phyloP scores from a whole-genome alignment of 2,888 invertebrate genomes.

The Eugnorisma glareosa region DNA sequence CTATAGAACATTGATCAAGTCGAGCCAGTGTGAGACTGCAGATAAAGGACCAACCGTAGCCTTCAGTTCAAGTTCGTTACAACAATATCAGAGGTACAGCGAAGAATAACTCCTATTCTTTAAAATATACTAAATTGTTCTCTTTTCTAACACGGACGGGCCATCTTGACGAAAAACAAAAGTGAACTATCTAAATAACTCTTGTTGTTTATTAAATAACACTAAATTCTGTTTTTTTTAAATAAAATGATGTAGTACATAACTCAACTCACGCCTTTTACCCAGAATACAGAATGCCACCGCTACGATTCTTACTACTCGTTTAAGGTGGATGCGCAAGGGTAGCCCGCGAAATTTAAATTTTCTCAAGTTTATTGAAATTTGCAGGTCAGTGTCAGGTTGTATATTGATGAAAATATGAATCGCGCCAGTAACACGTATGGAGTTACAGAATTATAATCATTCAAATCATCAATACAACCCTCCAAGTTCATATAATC shows the following conservation, averaged over 20 bases:
- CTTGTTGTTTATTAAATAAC: constrained; percentile 27
- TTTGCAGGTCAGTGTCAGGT: no score
- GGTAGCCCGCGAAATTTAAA: no score
- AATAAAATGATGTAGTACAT: neutral
- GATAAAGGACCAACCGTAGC: constrained; percentile 3
- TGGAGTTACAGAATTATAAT: no score
- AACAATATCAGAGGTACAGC: constrained; percentile 40
- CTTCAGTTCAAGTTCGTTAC: constrained; percentile 13
- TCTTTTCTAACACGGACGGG: constrained; percentile 47
- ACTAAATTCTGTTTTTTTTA: constrained; percentile 1
- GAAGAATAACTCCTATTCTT: constrained; percentile 29
- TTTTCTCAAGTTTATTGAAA: no score
- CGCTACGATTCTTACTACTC: neutral
- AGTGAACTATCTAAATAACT: constrained; percentile 26
- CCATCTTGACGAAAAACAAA: constrained; percentile 40
- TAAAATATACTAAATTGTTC: constrained; percentile 37
- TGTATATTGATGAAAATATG: no score
- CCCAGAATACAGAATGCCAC: neutral
- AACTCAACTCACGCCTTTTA: neutral
- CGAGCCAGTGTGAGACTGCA: neutral
- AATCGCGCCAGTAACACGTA: no score
- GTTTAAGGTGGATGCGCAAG: no score
- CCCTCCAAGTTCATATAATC: no score
- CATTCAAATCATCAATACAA: no score
- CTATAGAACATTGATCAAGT: neutral